These are phyloP conservation scores for Crossocerus cetratus DNA, from an alignment of 2,888 invertebrate species.

Conservation along the genomic window DNA sequence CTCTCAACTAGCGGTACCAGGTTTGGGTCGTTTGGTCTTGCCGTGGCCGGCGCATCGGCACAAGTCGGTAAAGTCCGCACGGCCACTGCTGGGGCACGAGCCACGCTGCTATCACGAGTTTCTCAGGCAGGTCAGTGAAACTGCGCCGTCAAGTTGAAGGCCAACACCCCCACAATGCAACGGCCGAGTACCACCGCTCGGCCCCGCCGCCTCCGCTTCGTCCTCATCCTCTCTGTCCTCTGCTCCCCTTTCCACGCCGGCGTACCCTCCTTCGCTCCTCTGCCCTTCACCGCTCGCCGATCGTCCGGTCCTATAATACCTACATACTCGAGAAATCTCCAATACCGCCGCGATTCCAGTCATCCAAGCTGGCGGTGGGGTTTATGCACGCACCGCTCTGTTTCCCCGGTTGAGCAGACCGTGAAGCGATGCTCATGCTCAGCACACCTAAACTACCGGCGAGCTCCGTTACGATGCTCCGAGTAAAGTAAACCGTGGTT, in stretches of 20 bases:
- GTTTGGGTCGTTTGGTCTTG: slow-evolving; percentile 50
- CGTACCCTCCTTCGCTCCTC: slow-evolving; percentile 15
- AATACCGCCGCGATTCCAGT: no score
- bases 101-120: slow-evolving; percentile 71
- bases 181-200: slow-evolving; percentile 64
- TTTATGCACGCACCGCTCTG: no score
- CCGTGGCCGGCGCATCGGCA: slow-evolving; percentile 13
- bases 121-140: slow-evolving; percentile 78
- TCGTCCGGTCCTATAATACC: not conserved
- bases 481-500: no score
- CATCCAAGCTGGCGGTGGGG: no score
- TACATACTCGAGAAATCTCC: slow-evolving; percentile 60
- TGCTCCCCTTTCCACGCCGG: slow-evolving; percentile 13
- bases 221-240: slow-evolving; percentile 49
- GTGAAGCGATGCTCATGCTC: no score
- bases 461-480: no score
- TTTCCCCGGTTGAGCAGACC: no score
- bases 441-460: no score
- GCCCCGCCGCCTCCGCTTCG: slow-evolving; percentile 42
- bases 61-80: slow-evolving; percentile 55
- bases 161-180: slow-evolving; percentile 77
- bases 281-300: slow-evolving; percentile 33
- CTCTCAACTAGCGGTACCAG: slow-evolving; percentile 62
- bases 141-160: slow-evolving; percentile 78
- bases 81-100: slow-evolving; percentile 65